phyloP scores from a whole-genome alignment of 2,797 vertebrate species.

The Borostomias antarcticus region DNA sequence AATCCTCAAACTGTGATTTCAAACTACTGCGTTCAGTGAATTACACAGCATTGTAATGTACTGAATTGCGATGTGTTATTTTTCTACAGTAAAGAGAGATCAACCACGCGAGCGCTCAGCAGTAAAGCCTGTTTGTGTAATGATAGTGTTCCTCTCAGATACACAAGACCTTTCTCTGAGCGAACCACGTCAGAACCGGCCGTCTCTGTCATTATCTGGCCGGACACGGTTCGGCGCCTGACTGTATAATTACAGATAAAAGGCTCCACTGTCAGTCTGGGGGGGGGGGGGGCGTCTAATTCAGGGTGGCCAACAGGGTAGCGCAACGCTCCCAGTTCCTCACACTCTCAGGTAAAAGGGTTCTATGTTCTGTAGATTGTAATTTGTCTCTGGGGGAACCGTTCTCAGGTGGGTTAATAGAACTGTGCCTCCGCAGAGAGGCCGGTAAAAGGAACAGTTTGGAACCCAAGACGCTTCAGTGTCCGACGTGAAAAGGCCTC shows the following conservation, averaged over 20 bases:
- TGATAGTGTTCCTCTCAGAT: not conserved
- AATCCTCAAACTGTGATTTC: no score
- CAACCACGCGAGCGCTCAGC: not conserved
- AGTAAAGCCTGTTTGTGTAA: not conserved
- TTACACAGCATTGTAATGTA: not conserved
- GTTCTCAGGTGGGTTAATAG: no score
- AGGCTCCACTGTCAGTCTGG: not conserved
- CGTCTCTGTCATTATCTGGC: not conserved
- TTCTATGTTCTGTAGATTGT: no score
- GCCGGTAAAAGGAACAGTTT: no score
- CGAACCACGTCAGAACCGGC: not conserved
- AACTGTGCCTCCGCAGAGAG: no score
- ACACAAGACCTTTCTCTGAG: not conserved
- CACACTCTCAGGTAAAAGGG: no score
- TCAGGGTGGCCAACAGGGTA: no score
- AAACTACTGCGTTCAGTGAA: not conserved
- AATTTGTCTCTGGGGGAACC: no score
- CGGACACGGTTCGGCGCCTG: not conserved
- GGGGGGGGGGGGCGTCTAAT: not conserved
- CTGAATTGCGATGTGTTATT: constrained; percentile 1
- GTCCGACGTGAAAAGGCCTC: no score
- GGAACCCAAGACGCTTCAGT: no score
- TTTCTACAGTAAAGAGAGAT: not conserved
- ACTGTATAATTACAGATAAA: not conserved
- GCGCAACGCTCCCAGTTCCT: no score